Evolutionary conservation across 2,797 vertebrate species (phyloP).

Genomic region (Acipenser ruthenus): DNA sequence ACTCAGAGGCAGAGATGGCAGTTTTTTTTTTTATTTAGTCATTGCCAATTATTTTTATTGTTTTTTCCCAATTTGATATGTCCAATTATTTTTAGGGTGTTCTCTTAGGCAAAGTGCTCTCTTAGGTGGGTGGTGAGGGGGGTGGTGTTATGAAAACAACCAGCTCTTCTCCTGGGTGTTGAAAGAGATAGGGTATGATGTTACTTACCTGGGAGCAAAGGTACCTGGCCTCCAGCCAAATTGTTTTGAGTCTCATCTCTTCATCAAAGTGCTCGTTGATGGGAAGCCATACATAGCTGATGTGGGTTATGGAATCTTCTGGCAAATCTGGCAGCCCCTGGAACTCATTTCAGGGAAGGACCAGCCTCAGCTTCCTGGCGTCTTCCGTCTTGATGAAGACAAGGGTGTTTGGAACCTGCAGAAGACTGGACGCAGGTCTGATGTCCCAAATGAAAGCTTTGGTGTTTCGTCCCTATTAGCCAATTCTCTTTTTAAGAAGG

Average conservation of each 20-base stretch:
- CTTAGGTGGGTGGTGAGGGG: too few species aligned
- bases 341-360: slow-evolving; percentile 68
- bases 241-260: slow-evolving; percentile 50
- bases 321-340: slow-evolving; percentile 69
- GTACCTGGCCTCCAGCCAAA: slow-evolving; percentile 32
- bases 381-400: slow-evolving; percentile 61
- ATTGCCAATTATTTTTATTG: too few species aligned
- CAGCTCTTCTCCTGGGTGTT: slow-evolving; percentile 69
- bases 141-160: slow-evolving; percentile 79
- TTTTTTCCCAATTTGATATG: too few species aligned
- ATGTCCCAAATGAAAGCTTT: slow-evolving; percentile 58
- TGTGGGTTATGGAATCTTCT: slow-evolving; percentile 24
- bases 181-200: slow-evolving; percentile 60
- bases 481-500: slow-evolving; percentile 35
- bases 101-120: too few species aligned
- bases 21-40: too few species aligned
- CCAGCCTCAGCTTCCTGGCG: slow-evolving; percentile 58
- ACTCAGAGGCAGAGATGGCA: too few species aligned
- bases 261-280: slow-evolving; percentile 49
- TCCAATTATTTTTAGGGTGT: too few species aligned
- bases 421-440: slow-evolving; percentile 61
- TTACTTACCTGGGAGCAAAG: slow-evolving; percentile 43
- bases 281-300: slow-evolving; percentile 57
- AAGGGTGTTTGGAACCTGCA: slow-evolving; percentile 63
- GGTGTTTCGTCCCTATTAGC: slow-evolving; percentile 51